phyloP scores from a whole-genome alignment of 2,888 invertebrate genomes.

The Lycaena phlaeas region DNA sequence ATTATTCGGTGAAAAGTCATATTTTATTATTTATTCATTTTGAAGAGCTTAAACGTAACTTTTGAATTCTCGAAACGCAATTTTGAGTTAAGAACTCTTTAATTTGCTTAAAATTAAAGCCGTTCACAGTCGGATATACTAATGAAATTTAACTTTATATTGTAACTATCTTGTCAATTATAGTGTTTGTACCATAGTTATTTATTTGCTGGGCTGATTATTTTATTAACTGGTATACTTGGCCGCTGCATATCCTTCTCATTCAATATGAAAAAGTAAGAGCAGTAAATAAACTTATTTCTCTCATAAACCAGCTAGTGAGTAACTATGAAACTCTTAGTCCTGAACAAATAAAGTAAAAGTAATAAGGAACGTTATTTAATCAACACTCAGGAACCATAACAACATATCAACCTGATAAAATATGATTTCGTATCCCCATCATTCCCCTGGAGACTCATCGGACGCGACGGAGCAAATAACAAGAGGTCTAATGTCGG shows the following conservation, averaged over 20 bases:
- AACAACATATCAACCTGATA: too few relatives aligned
- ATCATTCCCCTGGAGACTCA: not conserved
- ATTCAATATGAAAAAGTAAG: too few relatives aligned
- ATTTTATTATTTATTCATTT: not conserved
- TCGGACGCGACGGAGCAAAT: not conserved
- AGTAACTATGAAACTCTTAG: too few relatives aligned
- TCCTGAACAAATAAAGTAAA: too few relatives aligned
- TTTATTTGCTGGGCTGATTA: too few relatives aligned
- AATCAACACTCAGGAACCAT: too few relatives aligned
- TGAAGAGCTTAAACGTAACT: not conserved
- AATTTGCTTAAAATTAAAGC: not conserved
- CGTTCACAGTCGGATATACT: not conserved
- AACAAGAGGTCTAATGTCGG: not conserved
- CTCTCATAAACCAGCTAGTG: too few relatives aligned
- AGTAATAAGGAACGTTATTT: too few relatives aligned
- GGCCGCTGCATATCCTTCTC: too few relatives aligned
- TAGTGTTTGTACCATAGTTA: not conserved
- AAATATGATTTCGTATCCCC: not conserved
- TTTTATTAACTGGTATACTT: too few relatives aligned
- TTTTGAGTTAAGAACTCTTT: not conserved
- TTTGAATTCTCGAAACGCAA: not conserved
- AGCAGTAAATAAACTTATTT: too few relatives aligned
- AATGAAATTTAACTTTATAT: not conserved
- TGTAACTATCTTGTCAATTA: constrained; percentile 8
- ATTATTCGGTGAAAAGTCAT: not conserved